phyloP scores from a whole-genome alignment of 2,113 vertebrate genomes.

The Isurus oxyrinchus region DNA sequence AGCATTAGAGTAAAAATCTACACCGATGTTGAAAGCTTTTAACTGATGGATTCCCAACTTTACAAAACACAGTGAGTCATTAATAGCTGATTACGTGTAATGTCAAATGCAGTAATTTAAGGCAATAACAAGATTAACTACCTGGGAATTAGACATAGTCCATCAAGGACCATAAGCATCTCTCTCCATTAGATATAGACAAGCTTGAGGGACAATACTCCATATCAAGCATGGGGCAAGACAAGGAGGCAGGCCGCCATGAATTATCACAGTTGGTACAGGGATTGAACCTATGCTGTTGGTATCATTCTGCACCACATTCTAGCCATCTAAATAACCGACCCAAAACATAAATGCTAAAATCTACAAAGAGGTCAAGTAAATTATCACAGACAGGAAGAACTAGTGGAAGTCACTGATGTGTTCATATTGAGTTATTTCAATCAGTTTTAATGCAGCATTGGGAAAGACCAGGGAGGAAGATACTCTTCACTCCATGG shows the following conservation, averaged over 20 bases:
- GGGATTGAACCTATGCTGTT: not conserved
- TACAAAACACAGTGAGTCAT: slow-evolving; percentile 15
- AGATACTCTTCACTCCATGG: not conserved
- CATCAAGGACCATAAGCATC: not conserved
- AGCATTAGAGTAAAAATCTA: not conserved
- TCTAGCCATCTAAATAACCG: not conserved
- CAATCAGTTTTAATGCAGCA: not conserved
- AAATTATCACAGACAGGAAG: not conserved
- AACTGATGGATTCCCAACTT: slow-evolving; percentile 23
- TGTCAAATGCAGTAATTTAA: not conserved
- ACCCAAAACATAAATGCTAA: not conserved
- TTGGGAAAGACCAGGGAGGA: not conserved
- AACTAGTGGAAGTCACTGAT: not conserved
- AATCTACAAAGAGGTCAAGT: not conserved
- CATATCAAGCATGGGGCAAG: not conserved
- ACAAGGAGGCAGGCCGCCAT: not conserved
- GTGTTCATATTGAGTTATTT: not conserved
- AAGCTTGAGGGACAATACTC: not conserved
- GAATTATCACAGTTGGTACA: not conserved
- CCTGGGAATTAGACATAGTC: not conserved
- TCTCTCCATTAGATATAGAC: not conserved
- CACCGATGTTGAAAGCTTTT: not conserved
- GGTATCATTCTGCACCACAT: not conserved
- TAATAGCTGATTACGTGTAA: not conserved
- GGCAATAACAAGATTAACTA: not conserved